phyloP scores from a whole-genome alignment of 2,797 vertebrate species.

The Periophthalmus magnuspinnatus region DNA sequence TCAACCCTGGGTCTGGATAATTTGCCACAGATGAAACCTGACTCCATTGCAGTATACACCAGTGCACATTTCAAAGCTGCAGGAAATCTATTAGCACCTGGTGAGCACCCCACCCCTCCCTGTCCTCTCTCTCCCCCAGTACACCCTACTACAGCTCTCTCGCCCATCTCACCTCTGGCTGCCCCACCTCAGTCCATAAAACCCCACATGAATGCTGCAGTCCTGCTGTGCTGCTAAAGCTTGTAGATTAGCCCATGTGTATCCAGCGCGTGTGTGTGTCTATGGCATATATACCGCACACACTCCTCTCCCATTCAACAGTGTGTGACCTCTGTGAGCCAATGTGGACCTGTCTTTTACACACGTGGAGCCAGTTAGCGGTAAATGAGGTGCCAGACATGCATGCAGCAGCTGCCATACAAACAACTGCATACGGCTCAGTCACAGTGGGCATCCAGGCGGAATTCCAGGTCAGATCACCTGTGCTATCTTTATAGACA shows the following conservation, averaged over 20 bases:
- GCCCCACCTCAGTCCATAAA: constrained; percentile 70
- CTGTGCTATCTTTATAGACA: background rate
- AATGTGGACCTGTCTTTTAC: constrained; percentile 65
- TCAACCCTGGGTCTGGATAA: constrained; percentile 76
- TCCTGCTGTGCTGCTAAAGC: constrained; percentile 68
- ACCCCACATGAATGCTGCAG: constrained; percentile 68
- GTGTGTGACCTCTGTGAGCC: constrained; percentile 61
- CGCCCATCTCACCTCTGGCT: constrained; percentile 55
- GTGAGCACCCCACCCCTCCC: constrained; percentile 46
- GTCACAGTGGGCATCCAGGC: constrained; percentile 50
- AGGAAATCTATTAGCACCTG: constrained; percentile 85
- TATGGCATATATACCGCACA: constrained; percentile 56
- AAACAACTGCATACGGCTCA: constrained; percentile 56
- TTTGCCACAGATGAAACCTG: constrained; percentile 78
- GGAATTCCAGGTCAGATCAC: constrained; percentile 39
- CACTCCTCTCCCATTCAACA: constrained; percentile 21
- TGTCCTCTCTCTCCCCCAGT: constrained; percentile 24
- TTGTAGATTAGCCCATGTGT: constrained; percentile 51
- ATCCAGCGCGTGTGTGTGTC: constrained; percentile 38
- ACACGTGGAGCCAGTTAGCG: constrained; percentile 79
- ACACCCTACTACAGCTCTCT: constrained; percentile 30
- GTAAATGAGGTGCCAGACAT: constrained; percentile 77
- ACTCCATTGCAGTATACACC: constrained; percentile 59
- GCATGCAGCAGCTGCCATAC: constrained; percentile 68
- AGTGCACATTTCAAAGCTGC: constrained; percentile 78